Conservation (phyloP, 2,797 vertebrate genomes). For the Chelonia mydas region DNA sequence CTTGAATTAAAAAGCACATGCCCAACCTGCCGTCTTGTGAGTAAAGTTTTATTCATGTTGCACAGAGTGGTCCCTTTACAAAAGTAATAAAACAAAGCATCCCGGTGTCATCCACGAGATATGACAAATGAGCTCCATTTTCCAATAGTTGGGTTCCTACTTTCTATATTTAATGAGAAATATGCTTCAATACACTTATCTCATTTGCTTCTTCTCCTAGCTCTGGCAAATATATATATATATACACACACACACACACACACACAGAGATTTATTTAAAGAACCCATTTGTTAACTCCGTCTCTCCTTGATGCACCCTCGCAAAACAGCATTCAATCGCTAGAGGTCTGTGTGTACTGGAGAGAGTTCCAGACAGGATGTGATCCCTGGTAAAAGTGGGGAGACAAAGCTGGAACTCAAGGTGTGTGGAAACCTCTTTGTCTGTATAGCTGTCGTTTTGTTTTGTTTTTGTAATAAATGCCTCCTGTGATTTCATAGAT, state of each 20-base stretch:
- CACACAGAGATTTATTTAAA: accelerated
- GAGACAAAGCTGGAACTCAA: accelerated
- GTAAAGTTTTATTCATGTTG: neutral
- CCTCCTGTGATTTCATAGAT: neutral
- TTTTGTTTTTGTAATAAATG: neutral
- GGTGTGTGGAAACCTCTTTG: neutral
- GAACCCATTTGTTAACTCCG: neutral
- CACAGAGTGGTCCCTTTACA: neutral
- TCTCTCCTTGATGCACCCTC: neutral
- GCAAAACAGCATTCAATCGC: accelerated
- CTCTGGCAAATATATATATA: neutral
- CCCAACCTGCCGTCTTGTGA: neutral
- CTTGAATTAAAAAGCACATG: neutral
- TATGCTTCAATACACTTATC: constrained; percentile 3
- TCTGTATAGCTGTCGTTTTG: accelerated
- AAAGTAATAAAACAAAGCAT: constrained; percentile 30
- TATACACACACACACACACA: no score
- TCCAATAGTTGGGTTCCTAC: constrained; percentile 6
- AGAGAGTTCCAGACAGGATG: accelerated
- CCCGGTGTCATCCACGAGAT: constrained; percentile 1
- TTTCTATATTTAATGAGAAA: constrained; percentile 51
- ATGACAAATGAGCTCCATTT: constrained; percentile 48
- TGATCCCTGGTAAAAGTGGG: accelerated
- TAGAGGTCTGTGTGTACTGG: accelerated
- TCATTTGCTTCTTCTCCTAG: neutral